phyloP scores from a whole-genome alignment of 2,888 invertebrate species.

The Pandemis corylana region DNA sequence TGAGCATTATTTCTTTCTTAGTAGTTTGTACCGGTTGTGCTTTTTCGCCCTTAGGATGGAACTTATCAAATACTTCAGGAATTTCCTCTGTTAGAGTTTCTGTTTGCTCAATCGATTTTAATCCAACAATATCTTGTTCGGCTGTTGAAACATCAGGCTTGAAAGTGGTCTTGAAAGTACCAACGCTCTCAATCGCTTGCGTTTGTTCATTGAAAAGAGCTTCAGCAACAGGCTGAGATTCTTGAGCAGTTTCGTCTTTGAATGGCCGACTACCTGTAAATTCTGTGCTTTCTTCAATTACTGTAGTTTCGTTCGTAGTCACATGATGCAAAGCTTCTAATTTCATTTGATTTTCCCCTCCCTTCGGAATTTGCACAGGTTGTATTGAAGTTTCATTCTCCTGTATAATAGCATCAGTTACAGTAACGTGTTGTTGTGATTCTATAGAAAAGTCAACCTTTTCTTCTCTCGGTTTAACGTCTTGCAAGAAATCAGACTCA shows the following conservation, averaged over 20 bases:
- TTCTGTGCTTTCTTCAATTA: constrained; percentile 59
- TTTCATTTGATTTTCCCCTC: constrained; percentile 56
- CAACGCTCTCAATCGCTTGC: constrained; percentile 53
- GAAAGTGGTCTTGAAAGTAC: constrained; percentile 28
- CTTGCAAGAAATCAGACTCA: constrained; percentile 49
- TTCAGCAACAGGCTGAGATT: constrained; percentile 51
- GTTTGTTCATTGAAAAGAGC: constrained; percentile 54
- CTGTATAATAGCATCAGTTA: constrained; percentile 58
- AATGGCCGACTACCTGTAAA: constrained; percentile 49
- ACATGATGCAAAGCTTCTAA: constrained; percentile 61
- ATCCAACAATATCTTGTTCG: constrained; percentile 47
- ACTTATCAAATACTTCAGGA: constrained; percentile 46
- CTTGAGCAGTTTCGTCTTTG: constrained; percentile 54
- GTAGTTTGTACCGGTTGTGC: constrained; percentile 52
- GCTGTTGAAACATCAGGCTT: constrained; percentile 46
- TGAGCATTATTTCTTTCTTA: constrained; percentile 58
- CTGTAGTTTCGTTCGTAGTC: constrained; percentile 65
- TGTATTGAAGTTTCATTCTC: constrained; percentile 63
- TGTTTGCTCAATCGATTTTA: constrained; percentile 52
- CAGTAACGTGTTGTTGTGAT: constrained; percentile 62
- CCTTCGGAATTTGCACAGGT: constrained; percentile 46
- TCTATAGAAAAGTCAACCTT: constrained; percentile 53
- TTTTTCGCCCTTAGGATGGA: constrained; percentile 57
- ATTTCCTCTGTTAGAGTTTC: constrained; percentile 53
- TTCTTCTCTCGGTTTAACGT: constrained; percentile 53